Conservation (phyloP, 2,888 invertebrate genomes). For the Phasia obesa region DNA sequence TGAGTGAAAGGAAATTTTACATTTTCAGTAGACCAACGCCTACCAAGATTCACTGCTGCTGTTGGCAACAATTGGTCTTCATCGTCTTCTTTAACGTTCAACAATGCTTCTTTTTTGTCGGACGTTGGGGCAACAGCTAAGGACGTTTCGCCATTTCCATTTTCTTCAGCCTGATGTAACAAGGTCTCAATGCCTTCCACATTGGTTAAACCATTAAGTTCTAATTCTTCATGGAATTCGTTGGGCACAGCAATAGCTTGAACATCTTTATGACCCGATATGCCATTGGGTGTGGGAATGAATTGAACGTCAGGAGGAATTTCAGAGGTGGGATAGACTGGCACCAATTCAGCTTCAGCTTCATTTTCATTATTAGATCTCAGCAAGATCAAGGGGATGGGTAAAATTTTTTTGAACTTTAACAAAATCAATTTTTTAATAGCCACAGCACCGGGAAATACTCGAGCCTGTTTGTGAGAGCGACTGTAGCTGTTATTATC, state of each 20-base stretch:
- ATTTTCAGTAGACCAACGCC: too few relatives aligned
- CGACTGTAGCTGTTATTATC: neutral
- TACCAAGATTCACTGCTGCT: slow-evolving; percentile 33
- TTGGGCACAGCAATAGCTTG: slow-evolving; percentile 79
- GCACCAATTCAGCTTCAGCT: slow-evolving; percentile 79
- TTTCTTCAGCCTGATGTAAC: slow-evolving; percentile 74
- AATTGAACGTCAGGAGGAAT: slow-evolving; percentile 78
- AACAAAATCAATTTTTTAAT: slow-evolving; percentile 79
- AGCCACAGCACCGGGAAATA: slow-evolving; percentile 78
- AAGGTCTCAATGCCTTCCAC: slow-evolving; percentile 77
- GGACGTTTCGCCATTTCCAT: slow-evolving; percentile 69
- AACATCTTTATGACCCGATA: slow-evolving; percentile 79
- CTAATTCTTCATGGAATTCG: slow-evolving; percentile 78
- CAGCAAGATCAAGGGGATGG: slow-evolving; percentile 78
- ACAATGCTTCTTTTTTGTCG: slow-evolving; percentile 75
- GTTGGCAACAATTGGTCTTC: slow-evolving; percentile 76
- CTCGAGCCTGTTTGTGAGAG: slow-evolving; percentile 72
- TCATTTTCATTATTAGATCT: slow-evolving; percentile 78
- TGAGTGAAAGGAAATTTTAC: slow-evolving; percentile 73
- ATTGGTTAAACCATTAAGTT: slow-evolving; percentile 76
- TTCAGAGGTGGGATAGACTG: slow-evolving; percentile 79
- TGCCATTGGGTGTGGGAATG: slow-evolving; percentile 79
- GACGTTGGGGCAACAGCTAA: slow-evolving; percentile 70
- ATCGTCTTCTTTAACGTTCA: slow-evolving; percentile 74
- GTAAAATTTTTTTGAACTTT: slow-evolving; percentile 79